A percentile compares a stretch with the other conserved stretches of the same genome.
Evolutionary conservation across 2,888 invertebrate species (phyloP).

Genomic region (Pediacus dermestoides): DNA sequence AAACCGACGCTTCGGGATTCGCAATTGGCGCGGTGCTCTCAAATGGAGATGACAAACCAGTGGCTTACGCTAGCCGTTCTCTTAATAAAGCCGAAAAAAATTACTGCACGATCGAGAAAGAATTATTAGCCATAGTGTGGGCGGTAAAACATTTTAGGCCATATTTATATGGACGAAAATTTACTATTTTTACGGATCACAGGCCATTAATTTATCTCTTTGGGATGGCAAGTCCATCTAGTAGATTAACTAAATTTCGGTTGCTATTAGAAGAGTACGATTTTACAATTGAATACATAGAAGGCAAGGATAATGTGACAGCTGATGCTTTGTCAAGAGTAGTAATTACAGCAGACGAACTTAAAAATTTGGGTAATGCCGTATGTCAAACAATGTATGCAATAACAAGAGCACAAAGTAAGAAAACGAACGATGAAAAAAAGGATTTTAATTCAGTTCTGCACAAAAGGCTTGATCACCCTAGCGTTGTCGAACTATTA

Average conservation of each 20-base stretch:
- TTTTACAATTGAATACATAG: conserved; percentile 4
- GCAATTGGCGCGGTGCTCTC: conserved; percentile 17
- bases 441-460: neutral
- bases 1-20: conserved; percentile 19
- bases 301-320: conserved; percentile 11
- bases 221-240: conserved; percentile 22
- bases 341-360: conserved; percentile 8
- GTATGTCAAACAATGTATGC: conserved; percentile 2
- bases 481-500: conserved; percentile 15
- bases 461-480: conserved; percentile 16
- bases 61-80: conserved; percentile 13
- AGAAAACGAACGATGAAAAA: neutral
- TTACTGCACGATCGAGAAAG: conserved; percentile 18
- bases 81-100: conserved; percentile 15
- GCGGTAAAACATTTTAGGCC: conserved; percentile 5
- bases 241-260: conserved; percentile 30
- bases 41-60: conserved; percentile 14
- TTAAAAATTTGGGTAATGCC: conserved; percentile 10
- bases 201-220: conserved; percentile 21
- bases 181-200: conserved; percentile 27
- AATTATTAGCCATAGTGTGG: conserved; percentile 18
- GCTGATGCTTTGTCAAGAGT: conserved; percentile 14
- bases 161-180: conserved; percentile 22
- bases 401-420: conserved; percentile 9
- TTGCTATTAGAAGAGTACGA: conserved; percentile 23